Conservation (phyloP, 1,140 invertebrate species). For the Drosophila ambigua region DNA sequence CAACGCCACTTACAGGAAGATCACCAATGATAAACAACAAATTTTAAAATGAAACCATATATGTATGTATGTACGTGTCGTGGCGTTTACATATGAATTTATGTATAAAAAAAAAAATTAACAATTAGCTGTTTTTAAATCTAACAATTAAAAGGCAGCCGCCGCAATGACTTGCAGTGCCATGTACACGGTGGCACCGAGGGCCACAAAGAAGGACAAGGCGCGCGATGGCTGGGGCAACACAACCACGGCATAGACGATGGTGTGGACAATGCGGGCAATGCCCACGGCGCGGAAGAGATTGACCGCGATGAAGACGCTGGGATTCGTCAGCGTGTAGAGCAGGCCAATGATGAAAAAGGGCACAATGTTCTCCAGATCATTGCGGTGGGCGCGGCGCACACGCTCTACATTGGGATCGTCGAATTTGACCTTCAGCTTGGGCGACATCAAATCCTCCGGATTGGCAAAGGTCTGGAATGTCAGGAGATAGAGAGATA, state of each 20-base stretch:
- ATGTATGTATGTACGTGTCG: not conserved
- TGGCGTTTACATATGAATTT: not conserved
- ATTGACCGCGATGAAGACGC: constrained; percentile 84
- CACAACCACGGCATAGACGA: constrained; percentile 86
- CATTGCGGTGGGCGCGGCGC: constrained; percentile 88
- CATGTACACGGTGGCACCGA: constrained; percentile 85
- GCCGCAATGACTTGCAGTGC: constrained; percentile 79
- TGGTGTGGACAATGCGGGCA: constrained; percentile 86
- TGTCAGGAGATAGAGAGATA: not conserved
- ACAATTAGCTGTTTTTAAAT: constrained; percentile 1
- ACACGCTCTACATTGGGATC: constrained; percentile 86
- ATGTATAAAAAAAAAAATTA: constrained; percentile 18
- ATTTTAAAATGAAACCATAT: not conserved
- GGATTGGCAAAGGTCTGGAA: constrained; percentile 86
- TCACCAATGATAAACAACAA: too few relatives aligned
- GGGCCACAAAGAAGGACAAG: constrained; percentile 85
- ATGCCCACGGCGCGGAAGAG: constrained; percentile 86
- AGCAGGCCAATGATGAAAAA: constrained; percentile 87
- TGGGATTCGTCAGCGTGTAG: constrained; percentile 87
- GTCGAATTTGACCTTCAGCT: constrained; percentile 84
- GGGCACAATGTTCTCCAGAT: constrained; percentile 88
- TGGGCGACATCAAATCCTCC: constrained; percentile 85
- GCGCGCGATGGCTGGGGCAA: constrained; percentile 86
- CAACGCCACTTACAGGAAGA: too few relatives aligned
- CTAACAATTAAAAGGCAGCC: constrained; percentile 85